These are phyloP conservation scores for Aphaenogaster ashmeadi DNA, from an alignment of 1,140 invertebrate genomes.

Conservation along the genomic window DNA sequence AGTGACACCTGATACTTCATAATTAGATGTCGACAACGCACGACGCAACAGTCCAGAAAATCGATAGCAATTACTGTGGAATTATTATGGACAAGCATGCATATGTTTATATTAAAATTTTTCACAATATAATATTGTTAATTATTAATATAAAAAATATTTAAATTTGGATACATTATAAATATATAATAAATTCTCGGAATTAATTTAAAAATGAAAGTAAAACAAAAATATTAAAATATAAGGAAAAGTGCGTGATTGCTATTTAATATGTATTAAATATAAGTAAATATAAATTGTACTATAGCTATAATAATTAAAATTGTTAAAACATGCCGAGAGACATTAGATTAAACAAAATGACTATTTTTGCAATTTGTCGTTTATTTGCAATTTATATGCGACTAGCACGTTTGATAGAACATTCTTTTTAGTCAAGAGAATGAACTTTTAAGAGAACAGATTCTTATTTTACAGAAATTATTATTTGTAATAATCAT, in stretches of 20 bases:
- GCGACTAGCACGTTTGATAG: background rate
- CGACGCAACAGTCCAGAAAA: background rate
- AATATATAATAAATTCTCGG: background rate
- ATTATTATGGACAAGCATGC: background rate
- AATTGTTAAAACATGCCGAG: background rate
- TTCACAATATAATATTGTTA: background rate
- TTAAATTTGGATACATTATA: background rate
- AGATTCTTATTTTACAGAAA: background rate
- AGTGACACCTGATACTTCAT: constrained; percentile 77
- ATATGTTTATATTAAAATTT: background rate
- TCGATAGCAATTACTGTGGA: background rate
- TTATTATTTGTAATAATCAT: background rate
- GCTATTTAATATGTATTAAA: background rate
- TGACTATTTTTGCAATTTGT: background rate
- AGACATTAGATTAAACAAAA: background rate
- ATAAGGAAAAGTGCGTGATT: background rate
- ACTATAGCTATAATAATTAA: background rate
- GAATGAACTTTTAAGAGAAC: background rate
- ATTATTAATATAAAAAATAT: background rate
- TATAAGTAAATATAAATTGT: background rate
- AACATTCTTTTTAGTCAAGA: background rate
- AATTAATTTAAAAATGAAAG: background rate
- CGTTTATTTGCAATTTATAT: background rate
- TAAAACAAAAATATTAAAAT: background rate
- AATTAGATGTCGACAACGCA: constrained; percentile 58